Evolutionary conservation across 1,140 invertebrate species (phyloP), one percentile per base, ranked within the genome.

Genomic region (Drosophila sulfurigaster): DNA sequence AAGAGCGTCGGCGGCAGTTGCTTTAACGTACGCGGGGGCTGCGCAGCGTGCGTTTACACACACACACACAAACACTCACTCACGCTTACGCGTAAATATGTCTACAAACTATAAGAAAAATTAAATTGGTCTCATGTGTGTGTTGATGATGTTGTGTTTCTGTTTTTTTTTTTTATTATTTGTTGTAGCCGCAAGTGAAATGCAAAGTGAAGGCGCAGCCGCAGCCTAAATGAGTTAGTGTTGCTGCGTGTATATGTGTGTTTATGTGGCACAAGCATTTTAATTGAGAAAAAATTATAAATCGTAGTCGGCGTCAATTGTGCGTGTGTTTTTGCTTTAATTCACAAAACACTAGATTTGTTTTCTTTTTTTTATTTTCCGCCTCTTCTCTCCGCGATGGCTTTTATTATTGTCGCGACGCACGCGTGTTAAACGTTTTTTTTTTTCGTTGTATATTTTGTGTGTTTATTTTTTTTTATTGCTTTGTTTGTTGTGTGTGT

Each of bases 181-280:
- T 46, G 48, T 45, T 41, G 60, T n/a, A 66, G 51, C 45, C 15
- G 48, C 64, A 48, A 73, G 73, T 68, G 52, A 75, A 81, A 70
- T 74, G 70, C 51, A 86, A 71, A 59, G 82, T 83, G 82, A 83
- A 85, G 82, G 56, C 82, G 82, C 82, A 87, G 82, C 63, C 52
- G 52, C 45, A 64, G 43, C 57, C 56, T 48, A 45, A 46, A 35
- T 66, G 65, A 76, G 52, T 60, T 78, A 25, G 20, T 38, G 35
- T 8, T 38, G 7, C 10, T 38, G 35, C 10, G 32, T 38, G 35
- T 38, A 25, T 25, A 59, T 71, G 73, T 82, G 79, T 85, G 77
- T 82, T 66, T 71, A 79, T 82, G 82, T 85, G 77, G 66, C 74
- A 72, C 43, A 81, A 74, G 38, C 65, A 69, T 70, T 65, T 69